Base-by-base conservation (phyloP, 2,797 vertebrate species). In the Nyctibius grandis region DNA sequence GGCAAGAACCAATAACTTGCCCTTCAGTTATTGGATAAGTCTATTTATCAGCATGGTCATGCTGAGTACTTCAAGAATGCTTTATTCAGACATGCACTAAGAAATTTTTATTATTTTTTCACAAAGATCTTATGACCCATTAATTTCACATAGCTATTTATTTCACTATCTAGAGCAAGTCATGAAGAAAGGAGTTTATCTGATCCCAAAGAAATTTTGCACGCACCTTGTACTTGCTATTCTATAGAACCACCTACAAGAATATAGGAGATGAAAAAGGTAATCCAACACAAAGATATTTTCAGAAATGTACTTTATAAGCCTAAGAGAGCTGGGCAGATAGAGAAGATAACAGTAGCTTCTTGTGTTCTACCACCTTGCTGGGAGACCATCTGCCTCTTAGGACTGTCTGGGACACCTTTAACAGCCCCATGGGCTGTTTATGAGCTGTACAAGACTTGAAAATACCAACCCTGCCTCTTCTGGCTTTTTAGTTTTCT, bases 1-100 rank as follows among this genome's bases (percentile, higher is more conserved):
- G 91, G 91, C 93, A 87, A 94, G 94, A 92, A 94, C 60, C 69
- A 91, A 15, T 50, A 86, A 88, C 42, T 89, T 75, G 20, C 56
- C 84, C 59, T 93, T 95, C 82, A 78, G 88, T 89, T 88, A 78
- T 23, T 59, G 36, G 54, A 2, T 54, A 83, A 86, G 61, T 65
- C 74, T 88, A 85, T 96, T 93, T 87, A 76, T 95, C 95, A 95
- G 26, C 50, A 53, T 22, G 33, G 80, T 57, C 73, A 85, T 51
- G 36, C 42, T 54, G 23, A 81, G 9, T 53, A 70, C n/a, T 80
- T 93, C 33, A 79, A 42, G 42, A 75, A 74, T 45, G 19, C 11
- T 77, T 89, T 92, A 74, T 76, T 80, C 60, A 91, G 60, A 88
- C 9, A 20, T 9, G 5, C 38, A 47, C 14, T 50, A 42, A 47